A percentile compares a stretch with the other conserved stretches of the same genome.
These are phyloP conservation scores for Eutrigla gurnardus DNA, from an alignment of 2,797 vertebrate species.

Conservation along the genomic window DNA sequence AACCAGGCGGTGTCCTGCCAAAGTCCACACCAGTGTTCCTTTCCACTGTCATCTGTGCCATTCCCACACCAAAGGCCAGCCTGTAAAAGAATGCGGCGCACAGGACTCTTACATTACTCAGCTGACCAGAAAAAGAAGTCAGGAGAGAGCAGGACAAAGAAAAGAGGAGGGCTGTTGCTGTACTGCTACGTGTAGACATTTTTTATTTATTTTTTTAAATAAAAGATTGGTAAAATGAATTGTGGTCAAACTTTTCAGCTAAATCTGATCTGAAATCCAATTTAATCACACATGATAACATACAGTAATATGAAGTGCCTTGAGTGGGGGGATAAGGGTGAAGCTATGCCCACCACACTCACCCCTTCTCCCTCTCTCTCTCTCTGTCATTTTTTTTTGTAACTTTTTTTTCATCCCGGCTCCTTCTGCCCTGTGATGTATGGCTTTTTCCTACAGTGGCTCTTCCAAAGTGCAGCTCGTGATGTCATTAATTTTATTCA, in stretches of 20 bases:
- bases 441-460: constrained; percentile 85
- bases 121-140: constrained; percentile 45
- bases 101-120: constrained; percentile 68
- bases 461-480: constrained; percentile 86
- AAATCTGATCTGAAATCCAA: constrained; percentile 51
- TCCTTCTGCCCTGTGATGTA: constrained; percentile 82
- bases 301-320: constrained; percentile 43
- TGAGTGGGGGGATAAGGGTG: constrained; percentile 53
- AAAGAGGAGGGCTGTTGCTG: constrained; percentile 8
- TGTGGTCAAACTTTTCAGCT: constrained; percentile 52
- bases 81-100: constrained; percentile 75
- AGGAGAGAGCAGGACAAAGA: constrained; percentile 46
- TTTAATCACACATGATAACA: constrained; percentile 49
- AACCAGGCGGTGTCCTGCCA: constrained; percentile 86
- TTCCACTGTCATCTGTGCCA: constrained; percentile 95
- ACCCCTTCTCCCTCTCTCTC: constrained; percentile 38
- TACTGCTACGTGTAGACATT: constrained; percentile 4
- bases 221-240: constrained; percentile 23
- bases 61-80: constrained; percentile 90
- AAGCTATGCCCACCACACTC: constrained; percentile 41
- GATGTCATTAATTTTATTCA: constrained; percentile 90
- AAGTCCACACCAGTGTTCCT: constrained; percentile 91
- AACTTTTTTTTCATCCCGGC: constrained; percentile 51
- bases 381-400: constrained; percentile 21
- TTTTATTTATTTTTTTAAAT: not conserved